Conservation (phyloP, 1,140 invertebrate species). For the Drosophila bocki region DNA sequence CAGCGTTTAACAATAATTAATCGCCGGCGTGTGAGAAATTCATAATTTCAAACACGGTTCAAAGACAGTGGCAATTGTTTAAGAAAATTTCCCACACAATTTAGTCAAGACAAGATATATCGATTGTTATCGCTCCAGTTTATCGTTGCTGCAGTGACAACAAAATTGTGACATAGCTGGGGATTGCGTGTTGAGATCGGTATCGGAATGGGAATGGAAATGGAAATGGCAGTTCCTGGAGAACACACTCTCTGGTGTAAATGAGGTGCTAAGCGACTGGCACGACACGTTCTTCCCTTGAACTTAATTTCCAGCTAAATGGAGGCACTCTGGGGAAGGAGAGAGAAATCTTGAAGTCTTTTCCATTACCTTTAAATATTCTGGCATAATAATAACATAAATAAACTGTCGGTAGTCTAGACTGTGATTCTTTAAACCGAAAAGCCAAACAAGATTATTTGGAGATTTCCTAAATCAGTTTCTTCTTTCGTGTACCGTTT, state of each 20-base stretch:
- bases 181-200: constrained; percentile 32
- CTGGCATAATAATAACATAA: constrained; percentile 30
- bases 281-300: constrained; percentile 44
- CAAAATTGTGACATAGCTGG: constrained; percentile 30
- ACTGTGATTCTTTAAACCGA: constrained; percentile 1
- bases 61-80: constrained; percentile 43
- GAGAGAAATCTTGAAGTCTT: constrained; percentile 11
- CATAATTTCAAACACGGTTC: constrained; percentile 51
- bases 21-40: constrained; percentile 72
- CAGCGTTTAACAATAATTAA: constrained; percentile 74
- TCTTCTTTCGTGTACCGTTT: constrained; percentile 20
- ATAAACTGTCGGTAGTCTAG: constrained; percentile 20
- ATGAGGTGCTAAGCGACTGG: constrained; percentile 66
- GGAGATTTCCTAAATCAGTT: constrained; percentile 7
- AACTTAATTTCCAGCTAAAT: constrained; percentile 64
- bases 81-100: constrained; percentile 55
- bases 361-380: background rate
- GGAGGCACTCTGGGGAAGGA: background rate
- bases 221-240: constrained; percentile 36
- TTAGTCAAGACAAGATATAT: constrained; percentile 4
- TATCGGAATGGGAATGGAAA: constrained; percentile 20
- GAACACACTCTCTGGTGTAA: constrained; percentile 22
- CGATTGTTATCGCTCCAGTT: constrained; percentile 39
- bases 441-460: constrained; percentile 6
- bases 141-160: constrained; percentile 20